Evolutionary conservation across 2,888 invertebrate genomes (phyloP).

Genomic region (Scotopteryx bipunctaria): DNA sequence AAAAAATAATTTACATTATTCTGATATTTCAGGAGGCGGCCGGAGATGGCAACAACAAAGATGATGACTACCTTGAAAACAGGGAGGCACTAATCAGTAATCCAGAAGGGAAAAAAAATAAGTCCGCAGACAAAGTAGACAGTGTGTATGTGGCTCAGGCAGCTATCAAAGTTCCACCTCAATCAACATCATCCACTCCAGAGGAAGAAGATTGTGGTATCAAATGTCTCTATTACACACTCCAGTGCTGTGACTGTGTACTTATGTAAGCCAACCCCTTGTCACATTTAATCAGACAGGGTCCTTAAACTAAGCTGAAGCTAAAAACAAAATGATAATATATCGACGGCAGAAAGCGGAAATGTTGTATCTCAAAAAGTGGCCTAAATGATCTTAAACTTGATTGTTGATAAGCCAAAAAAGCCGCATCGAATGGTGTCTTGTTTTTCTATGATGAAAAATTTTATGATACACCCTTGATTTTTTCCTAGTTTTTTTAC

Average conservation of each 20-base stretch:
- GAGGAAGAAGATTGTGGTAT: conserved; percentile 84
- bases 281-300: conserved; percentile 1
- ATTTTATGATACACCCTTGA: too few relatives aligned
- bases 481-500: too few relatives aligned
- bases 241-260: conserved; percentile 86
- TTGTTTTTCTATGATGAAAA: too few relatives aligned
- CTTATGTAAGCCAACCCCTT: conserved; percentile 56
- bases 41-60: conserved; percentile 56
- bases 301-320: background rate
- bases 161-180: conserved; percentile 37
- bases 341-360: too few relatives aligned
- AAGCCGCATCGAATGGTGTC: too few relatives aligned
- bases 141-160: conserved; percentile 62
- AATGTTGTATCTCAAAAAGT: too few relatives aligned
- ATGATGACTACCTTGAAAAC: conserved; percentile 54
- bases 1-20: too few relatives aligned
- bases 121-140: conserved; percentile 65
- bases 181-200: conserved; percentile 52
- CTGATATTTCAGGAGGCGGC: conserved; percentile 59
- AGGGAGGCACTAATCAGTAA: conserved; percentile 48
- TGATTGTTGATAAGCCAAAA: too few relatives aligned
- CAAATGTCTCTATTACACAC: conserved; percentile 84
- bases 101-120: conserved; percentile 47
- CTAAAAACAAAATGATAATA: too few relatives aligned
- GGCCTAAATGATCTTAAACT: too few relatives aligned